Evolutionary conservation across 2,888 invertebrate species (phyloP), one percentile per base, ranked within the genome.

Genomic region (Strigamia crassipes): DNA sequence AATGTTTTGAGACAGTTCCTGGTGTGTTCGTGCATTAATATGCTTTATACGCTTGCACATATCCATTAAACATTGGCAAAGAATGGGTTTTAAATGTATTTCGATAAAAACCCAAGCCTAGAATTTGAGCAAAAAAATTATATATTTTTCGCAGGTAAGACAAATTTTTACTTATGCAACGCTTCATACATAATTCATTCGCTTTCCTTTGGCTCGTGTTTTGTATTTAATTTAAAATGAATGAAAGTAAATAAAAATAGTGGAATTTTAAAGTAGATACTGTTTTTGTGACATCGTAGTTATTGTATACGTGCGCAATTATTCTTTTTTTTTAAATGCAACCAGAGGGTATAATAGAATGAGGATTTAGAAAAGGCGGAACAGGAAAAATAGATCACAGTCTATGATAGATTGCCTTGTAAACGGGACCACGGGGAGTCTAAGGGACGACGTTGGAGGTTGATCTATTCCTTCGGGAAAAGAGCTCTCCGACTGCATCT

Each of bases 321-420:
- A 10, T 18, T 18, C 5, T 15, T 18, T 12, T 73, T 56, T 73
- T 66, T 3, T 23, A 66, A 66, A 18, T 51, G 31, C 73, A 73
- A n/a, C 31, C 73, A 5, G 12, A 31, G 73, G 31, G 31, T 73
- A 12, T 4, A 73, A 27, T 31, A 27, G 18, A 56, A 56, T 56
- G 18, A n/a, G n/a, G 18, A 21, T 12, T 9, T 1, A 5, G 31
- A 73, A 73, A 73, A 73, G 13, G 31, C 23, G 27, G 73, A 9
- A 4, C 73, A 73, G 73, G 73, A 27, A 73, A 13, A 27, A 73
- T 27, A 73, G 73, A 73, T 73, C 73, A 73, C 73, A 73, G 73
- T 31, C 73, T 13, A 73, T 73, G 73, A 73, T 73, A 73, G 73
- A 73, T 73, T 73, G 73, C 73, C 73, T 73, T 73, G 73, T 73